Evolutionary conservation across 2,888 invertebrate species (phyloP).

Genomic region (Fragum sueziense): DNA sequence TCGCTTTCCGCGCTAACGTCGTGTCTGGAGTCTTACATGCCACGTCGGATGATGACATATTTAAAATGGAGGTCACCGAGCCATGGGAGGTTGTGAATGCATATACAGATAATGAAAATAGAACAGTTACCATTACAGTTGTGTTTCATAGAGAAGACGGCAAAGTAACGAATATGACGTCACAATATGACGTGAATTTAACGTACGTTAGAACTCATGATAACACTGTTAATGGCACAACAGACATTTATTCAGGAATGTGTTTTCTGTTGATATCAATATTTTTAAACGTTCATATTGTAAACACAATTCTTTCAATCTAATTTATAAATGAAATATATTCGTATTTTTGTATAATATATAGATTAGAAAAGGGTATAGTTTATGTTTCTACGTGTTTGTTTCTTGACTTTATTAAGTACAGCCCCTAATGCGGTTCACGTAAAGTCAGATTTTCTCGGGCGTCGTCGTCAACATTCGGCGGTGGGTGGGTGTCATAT

Average conservation of each 20-base stretch:
- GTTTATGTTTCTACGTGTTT: too few relatives aligned
- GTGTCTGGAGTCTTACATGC: constrained; percentile 33
- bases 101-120: constrained; percentile 28
- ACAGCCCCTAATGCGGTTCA: too few relatives aligned
- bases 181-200: constrained; percentile 32
- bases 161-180: neutral
- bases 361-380: too few relatives aligned
- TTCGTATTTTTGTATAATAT: too few relatives aligned
- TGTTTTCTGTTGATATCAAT: too few relatives aligned
- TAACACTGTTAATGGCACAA: neutral
- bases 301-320: too few relatives aligned
- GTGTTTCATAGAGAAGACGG: constrained; percentile 23
- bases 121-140: constrained; percentile 1
- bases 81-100: constrained; percentile 36
- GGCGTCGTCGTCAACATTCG: too few relatives aligned
- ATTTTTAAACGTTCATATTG: too few relatives aligned
- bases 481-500: too few relatives aligned
- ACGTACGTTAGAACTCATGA: constrained; percentile 5
- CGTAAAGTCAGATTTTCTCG: too few relatives aligned
- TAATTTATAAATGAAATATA: too few relatives aligned
- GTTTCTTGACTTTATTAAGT: too few relatives aligned
- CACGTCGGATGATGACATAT: constrained; percentile 35
- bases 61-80: constrained; percentile 38
- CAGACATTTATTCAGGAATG: neutral
- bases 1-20: constrained; percentile 18